Conservation (phyloP, 2,797 vertebrate species). For the Pseudochirops corinnae region DNA sequence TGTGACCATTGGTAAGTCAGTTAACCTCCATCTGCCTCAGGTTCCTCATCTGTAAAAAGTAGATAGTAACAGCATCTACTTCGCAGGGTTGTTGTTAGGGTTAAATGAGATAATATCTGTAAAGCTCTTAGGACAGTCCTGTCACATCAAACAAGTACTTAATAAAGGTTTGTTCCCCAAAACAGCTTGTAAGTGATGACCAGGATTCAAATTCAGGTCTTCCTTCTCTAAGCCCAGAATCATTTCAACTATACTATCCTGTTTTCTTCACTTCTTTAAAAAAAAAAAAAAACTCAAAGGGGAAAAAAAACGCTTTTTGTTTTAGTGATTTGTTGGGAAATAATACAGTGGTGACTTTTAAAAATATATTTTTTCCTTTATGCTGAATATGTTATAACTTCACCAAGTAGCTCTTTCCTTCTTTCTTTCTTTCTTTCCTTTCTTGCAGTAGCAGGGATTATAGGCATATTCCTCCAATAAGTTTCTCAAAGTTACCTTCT, state of each 20-base stretch:
- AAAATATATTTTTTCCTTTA: slow-evolving; percentile 32
- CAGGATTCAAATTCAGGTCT: background rate
- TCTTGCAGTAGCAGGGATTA: too few species aligned
- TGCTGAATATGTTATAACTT: background rate
- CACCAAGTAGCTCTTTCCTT: background rate
- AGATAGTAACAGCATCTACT: background rate
- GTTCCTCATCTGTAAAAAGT: background rate
- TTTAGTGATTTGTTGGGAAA: slow-evolving; percentile 11
- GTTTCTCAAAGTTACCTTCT: background rate
- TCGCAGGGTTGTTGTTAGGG: background rate
- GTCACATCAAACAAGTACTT: background rate
- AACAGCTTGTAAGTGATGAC: background rate
- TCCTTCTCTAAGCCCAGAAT: background rate
- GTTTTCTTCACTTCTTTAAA: background rate
- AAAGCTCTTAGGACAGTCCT: background rate
- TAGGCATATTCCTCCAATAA: background rate
- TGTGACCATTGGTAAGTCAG: background rate
- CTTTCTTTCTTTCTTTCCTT: accelerated
- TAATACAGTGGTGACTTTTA: slow-evolving; percentile 4
- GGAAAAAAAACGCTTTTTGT: background rate
- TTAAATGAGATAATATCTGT: background rate
- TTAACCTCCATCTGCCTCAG: background rate
- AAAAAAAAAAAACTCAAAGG: background rate
- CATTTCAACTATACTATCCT: background rate
- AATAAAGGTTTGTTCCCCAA: background rate